Evolutionary conservation across 1,140 invertebrate species (phyloP), one percentile per base, ranked within the genome.

Genomic region (Phortica variegata): DNA sequence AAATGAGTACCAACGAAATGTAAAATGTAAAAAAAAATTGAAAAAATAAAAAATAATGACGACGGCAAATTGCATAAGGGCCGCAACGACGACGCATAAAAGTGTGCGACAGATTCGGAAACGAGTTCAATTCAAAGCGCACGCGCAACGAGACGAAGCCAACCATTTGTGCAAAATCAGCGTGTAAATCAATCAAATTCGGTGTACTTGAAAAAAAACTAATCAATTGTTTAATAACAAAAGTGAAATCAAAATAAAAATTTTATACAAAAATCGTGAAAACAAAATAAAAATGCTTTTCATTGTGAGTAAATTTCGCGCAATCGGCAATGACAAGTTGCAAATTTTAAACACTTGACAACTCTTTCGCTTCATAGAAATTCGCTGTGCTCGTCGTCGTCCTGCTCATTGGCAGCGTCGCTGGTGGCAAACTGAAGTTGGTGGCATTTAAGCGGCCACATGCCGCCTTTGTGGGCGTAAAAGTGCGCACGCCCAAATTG

Each of bases 1-100:
- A 20, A 39, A 8, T 10, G 46, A 37, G 29, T 19, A 51, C 19
- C 34, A 47, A 41, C 39, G 43, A 48, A 26, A 49, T 47, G 37
- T 15, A 19, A 37, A 46, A 45, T 46, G 31, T 38, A 47, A 19
- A 37, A 21, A 39, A 47, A 47, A 29, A 21, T 26, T 26, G 10
- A 26, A 26, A 26, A 10, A 26, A 10, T 6, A 26, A 26, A 26
- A 36, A 16, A 17, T 17, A 19, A 45, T 29, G 63, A n/a, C n/a
- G n/a, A n/a, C n/a, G n/a, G 10, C 5, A 26, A 26, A 68, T 69
- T 68, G 63, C 63, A 68, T 68, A 68, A 68, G 63, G 60, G 63
- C 54, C 16, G 32, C n/a, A n/a, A n/a, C n/a, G n/a, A n/a, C n/a
- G n/a, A n/a, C n/a, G n/a, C 42, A 68, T 68, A 66, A 66, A 66